Evolutionary conservation across 2,797 vertebrate species (phyloP).

Genomic region (Spinus pinus): DNA sequence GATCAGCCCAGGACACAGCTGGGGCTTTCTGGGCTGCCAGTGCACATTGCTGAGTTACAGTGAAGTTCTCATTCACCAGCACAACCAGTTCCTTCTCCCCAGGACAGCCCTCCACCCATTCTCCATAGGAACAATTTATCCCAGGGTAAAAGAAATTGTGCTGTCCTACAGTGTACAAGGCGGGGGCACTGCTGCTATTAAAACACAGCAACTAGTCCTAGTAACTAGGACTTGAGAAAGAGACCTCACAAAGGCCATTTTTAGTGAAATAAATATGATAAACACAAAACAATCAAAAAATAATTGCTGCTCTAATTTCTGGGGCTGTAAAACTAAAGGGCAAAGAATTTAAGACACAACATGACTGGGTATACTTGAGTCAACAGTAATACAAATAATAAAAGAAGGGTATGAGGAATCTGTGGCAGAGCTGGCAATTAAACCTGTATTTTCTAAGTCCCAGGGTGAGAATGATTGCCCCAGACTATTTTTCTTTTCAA

Average conservation of each 20-base stretch:
- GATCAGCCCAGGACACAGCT: rapidly evolving
- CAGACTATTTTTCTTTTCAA: background rate
- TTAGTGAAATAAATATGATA: background rate
- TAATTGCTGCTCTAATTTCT: background rate
- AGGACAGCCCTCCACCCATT: background rate
- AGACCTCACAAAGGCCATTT: background rate
- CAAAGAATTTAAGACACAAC: background rate
- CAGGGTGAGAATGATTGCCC: background rate
- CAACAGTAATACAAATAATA: background rate
- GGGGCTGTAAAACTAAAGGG: background rate
- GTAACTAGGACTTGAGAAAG: background rate
- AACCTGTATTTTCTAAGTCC: background rate
- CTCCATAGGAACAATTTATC: background rate
- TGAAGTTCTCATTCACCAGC: background rate
- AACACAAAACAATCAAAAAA: background rate
- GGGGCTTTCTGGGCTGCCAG: background rate
- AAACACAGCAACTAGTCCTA: background rate
- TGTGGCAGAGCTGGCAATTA: background rate
- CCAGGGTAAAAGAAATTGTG: background rate
- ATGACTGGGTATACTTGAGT: background rate
- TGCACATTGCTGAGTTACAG: rapidly evolving
- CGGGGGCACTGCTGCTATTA: background rate
- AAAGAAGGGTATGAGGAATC: background rate
- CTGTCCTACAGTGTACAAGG: rapidly evolving
- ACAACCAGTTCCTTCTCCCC: background rate